Base-by-base conservation (phyloP, 2,797 vertebrate species). In the Xiphorhynchus erythropygius region DNA sequence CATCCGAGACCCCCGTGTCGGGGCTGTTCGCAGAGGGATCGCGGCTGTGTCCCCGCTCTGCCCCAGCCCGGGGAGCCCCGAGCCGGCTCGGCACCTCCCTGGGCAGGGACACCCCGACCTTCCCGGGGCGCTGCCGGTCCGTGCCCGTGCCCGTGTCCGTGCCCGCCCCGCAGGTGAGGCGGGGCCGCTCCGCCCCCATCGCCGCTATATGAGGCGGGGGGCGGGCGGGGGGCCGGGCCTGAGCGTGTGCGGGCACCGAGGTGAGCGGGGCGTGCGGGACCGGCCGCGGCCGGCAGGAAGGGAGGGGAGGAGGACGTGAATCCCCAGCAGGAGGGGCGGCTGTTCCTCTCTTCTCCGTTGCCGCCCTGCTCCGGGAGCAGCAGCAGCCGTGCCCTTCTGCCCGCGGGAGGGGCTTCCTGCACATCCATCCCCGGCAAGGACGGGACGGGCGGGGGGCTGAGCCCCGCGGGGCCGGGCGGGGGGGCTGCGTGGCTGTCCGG, bases 201-300 rank as follows among this genome's bases (percentile, higher is more conserved):
- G 60, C 50, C 35, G 52, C 68, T 93, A 94, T 96, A 96, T 95
- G 39, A 94, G 44, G 37, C 25, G 50, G 44, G 86, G 77, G 91
- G 90, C 85, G 85, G 90, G 88, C 60, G 5, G 3, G 0, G 1
- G 76, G 81, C 55, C 15, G 91, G 94, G 91, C 42, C 83, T 89
- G 90, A 94, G 90, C 21, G 70, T 64, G 89, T 85, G 70, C 64
- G 90, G 94, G 85, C 41, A 55, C 3, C 53, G 95, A 96, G 97
- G 97, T 96, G 95, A 96, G 95, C 5, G 33, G n/a, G n/a, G 55
- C 16, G 74, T 11, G 59, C 44, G 44, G 44, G 19, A 11, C 19
- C 24, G 46, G 39, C 46, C 6, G n/a, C 16, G 12, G 13, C 13
- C 13, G 39, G 39, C 12, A 39, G 39, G 57, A 18, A 37, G 24